Base-by-base conservation (phyloP, 1,140 invertebrate genomes). In the Drosophila insularis region DNA sequence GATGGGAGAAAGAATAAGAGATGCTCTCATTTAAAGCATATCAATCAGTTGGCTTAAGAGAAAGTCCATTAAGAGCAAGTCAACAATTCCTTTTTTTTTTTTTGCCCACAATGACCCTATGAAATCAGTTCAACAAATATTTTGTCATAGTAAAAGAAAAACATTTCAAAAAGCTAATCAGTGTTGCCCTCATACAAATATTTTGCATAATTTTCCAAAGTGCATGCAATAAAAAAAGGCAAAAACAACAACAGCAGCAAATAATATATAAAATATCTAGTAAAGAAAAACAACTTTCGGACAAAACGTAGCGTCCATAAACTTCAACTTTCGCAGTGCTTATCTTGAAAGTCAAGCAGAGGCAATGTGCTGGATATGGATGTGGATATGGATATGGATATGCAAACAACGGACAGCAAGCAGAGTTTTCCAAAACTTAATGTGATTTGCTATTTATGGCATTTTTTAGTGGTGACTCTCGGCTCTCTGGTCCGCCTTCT, bases 401-500 rank as follows among this genome's bases (percentile, higher is more conserved):
- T 87, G 82, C 84, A 89, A 82, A 86, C 60, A 82, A 82, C 54
- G 68, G 68, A 85, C 70, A 71, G 62, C 64, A 60, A 74, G 62
- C 64, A 60, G 60, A 76, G 63, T 87, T 78, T 73, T 64, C 75
- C 43, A 75, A 87, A 27, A 89, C 82, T 87, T 87, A 87, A 87
- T 87, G 82, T 89, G 82, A 87, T 87, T 87, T 89, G 68, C 82
- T 89, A 87, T 87, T 87, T 87, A 87, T 87, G 84, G 84, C 74
- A 86, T 69, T 84, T 84, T 84, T 80, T 74, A 63, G 72, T 71
- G 63, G 62, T 32, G 27, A 50, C 19, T 63, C 23, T 59, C 17
- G 2, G 1, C 14, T n/a, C 11, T 8, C 4, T n/a, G 10, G 1
- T n/a, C 43, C 32, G 7, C 5, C 27, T 4, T 21, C 27, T 27